Conservation (phyloP, 2,888 invertebrate species). For the Napeogenes sylphis region DNA sequence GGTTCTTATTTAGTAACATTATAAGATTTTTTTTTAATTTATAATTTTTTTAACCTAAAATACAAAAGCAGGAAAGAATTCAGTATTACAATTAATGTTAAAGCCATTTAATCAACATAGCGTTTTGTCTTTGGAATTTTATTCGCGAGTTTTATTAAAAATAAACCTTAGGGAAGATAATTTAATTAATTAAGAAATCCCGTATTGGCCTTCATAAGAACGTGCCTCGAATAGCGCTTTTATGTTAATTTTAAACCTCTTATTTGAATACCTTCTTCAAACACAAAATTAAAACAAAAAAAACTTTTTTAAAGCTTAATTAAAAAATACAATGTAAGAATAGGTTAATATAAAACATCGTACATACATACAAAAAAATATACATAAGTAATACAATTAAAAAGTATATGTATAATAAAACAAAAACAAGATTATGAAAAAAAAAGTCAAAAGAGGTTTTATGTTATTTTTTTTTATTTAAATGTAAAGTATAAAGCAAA, state of each 20-base stretch:
- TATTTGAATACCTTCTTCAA: conserved; percentile 3
- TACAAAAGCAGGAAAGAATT: too few species aligned
- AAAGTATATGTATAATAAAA: not conserved
- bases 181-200: conserved; percentile 42
- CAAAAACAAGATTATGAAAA: not conserved
- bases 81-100: too few species aligned
- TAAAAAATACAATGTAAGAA: not conserved
- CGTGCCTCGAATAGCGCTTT: conserved; percentile 44
- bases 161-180: conserved; percentile 16
- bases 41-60: too few species aligned
- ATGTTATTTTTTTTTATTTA: not conserved
- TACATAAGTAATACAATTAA: not conserved
- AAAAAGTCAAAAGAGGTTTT: not conserved
- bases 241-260: conserved; percentile 15
- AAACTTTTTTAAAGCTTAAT: conserved; percentile 1
- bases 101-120: too few species aligned
- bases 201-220: conserved; percentile 51
- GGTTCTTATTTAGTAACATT: conserved; percentile 7
- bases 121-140: too few species aligned
- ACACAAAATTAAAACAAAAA: conserved; percentile 4
- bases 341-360: not conserved
- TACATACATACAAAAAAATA: not conserved
- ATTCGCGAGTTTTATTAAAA: conserved; percentile 8
- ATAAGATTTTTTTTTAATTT: too few species aligned
- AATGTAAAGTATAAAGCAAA: conserved; percentile 19